A percentile compares a stretch with the other conserved stretches of the same genome.
Conservation (phyloP, 2,888 invertebrate genomes). For the Melinopterus prodromus region DNA sequence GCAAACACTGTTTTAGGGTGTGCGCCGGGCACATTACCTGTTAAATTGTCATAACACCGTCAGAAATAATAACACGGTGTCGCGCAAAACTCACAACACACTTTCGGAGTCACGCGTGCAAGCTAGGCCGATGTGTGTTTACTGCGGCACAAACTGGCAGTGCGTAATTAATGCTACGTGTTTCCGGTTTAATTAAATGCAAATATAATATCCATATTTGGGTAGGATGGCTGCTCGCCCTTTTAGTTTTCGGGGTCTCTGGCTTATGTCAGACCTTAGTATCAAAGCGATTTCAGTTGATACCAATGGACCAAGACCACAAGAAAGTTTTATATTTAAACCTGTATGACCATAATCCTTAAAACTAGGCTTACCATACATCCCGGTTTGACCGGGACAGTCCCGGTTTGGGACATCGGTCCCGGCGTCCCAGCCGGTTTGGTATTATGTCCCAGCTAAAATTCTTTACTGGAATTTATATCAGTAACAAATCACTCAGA, state of each 20-base stretch:
- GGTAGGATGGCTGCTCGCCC: conserved; percentile 25
- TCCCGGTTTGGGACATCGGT: too few species aligned
- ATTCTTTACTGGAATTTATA: too few species aligned
- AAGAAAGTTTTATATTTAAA: too few species aligned
- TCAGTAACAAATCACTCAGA: too few species aligned
- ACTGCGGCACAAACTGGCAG: conserved; percentile 11
- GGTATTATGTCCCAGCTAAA: too few species aligned
- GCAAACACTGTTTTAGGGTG: conserved; percentile 34
- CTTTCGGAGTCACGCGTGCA: conserved; percentile 12
- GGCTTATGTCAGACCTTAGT: not conserved
- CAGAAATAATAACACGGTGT: conserved; percentile 31
- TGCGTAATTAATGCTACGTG: conserved; percentile 37
- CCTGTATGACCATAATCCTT: too few species aligned
- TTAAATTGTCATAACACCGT: conserved; percentile 36
- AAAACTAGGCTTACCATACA: too few species aligned
- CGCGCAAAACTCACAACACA: conserved; percentile 33
- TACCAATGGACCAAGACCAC: not conserved
- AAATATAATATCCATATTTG: conserved; percentile 38
- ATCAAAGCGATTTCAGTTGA: not conserved
- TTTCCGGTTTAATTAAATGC: conserved; percentile 38
- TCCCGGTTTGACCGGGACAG: too few species aligned
- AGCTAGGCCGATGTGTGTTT: conserved; percentile 28
- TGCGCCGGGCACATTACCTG: conserved; percentile 18
- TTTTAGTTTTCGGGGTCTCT: not conserved
- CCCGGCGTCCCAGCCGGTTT: too few species aligned